Base-by-base conservation (phyloP, 2,113 vertebrate genomes). In the Silurus asotus region DNA sequence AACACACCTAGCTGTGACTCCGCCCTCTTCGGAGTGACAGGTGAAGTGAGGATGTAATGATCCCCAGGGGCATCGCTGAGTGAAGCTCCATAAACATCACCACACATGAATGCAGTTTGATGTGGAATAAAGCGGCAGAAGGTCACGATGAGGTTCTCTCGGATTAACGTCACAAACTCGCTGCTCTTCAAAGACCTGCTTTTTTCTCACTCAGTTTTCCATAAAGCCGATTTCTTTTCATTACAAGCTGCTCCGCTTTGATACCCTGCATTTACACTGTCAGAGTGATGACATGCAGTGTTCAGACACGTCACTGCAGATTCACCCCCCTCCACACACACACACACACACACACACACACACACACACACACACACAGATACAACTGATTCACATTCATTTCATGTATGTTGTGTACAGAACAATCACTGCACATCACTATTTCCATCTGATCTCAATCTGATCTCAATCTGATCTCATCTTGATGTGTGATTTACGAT, bases 161-260 rank as follows among this genome's bases (percentile, higher is more conserved):
- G 80, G 45, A 82, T 82, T 65, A 82, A 82, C 13, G 48, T 65
- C 59, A 45, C 80, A 82, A 82, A 65, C 45, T 82, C 6, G 23
- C 80, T 48, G 61, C 61, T 65, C 6, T 51, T 82, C 80, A 82
- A 82, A 82, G 37, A 65, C 48, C 8, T 4, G 20, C 53, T 82
- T 81, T 77, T 82, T 65, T 65, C 28, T 48, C 48, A 2, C 5
- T 80, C 11, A 53, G 45, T 82, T 65, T 82, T 82, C 23, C 80
- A 82, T 82, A 82, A 65, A 82, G 80, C 61, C 80, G 10, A 82
- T 64, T 82, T 25, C 80, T 82, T 82, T 82, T 82, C 80, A 82
- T 82, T 82, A 82, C 80, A 82, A 82, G 48, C 45, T 64, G 59
- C 23, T 3, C 48, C 14, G n/a, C 80, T 82, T 82, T 82, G 80